Evolutionary conservation across 2,888 invertebrate species (phyloP), one percentile per base, ranked within the genome.

Genomic region (Cheilosia grossa): DNA sequence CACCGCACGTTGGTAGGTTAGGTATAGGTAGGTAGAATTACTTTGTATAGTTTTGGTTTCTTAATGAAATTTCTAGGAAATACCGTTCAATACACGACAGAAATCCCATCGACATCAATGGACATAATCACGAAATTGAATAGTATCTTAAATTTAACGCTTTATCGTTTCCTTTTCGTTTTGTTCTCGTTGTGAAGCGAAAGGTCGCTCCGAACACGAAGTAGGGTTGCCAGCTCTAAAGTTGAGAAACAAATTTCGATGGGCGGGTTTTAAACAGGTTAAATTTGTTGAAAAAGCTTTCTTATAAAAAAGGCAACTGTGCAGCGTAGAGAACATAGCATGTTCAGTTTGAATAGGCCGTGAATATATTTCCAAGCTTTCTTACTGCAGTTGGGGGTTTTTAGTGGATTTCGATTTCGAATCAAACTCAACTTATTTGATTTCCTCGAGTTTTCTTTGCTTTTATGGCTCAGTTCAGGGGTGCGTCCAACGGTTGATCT

Each of bases 111-210:
- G 69, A 67, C 72, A 73, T 82, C 77, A 82, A 86, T 77, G 81
- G 77, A 86, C 79, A 79, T 72, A 74, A 82, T 83, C 73, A 75
- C 70, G 80, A 80, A 80, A 85, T 85, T 81, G 75, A 81, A 85
- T 81, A 79, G 85, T 75, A 63, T 85, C 72, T 78, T 78, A 82
- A 86, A 86, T 86, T 82, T 82, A 82, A 82, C 67, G 82, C 82
- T 82, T 82, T 82, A 86, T 77, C 67, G 33, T 64, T 56, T 75
- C 47, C 54, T 73, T 78, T 73, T 49, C 27, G 30, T 69, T 67
- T 56, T 47, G 69, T 59, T 17, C n/a, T 54, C 42, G 42, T 56
- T 72, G 19, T 56, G 17, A 33, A 44, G 47, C 40, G 15, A 79
- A 49, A 73, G 72, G 78, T 56, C 44, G 21, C 33, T 1, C 9